Conservation (phyloP, 2,113 vertebrate genomes). For the Clupea harengus region DNA sequence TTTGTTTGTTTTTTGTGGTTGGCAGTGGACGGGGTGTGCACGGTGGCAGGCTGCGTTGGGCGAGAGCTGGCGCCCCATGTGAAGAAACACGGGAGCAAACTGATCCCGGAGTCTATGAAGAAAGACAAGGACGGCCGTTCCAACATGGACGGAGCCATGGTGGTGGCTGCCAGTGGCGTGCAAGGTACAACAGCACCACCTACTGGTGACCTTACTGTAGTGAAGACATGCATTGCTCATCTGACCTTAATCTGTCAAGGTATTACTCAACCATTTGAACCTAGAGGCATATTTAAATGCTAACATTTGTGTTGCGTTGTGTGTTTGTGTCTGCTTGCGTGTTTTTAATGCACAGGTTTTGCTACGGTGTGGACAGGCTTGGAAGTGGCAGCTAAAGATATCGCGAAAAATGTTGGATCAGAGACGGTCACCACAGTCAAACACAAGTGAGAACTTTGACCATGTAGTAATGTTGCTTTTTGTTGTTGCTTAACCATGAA, state of each 20-base stretch:
- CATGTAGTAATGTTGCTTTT: not conserved
- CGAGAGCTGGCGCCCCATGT: constrained; percentile 91
- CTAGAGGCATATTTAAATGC: not conserved
- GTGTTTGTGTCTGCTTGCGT: not conserved
- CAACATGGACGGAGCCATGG: constrained; percentile 89
- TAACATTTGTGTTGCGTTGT: not conserved
- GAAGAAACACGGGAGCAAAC: constrained; percentile 92
- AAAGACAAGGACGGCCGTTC: constrained; percentile 93
- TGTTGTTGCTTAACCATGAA: not conserved
- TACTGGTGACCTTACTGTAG: not conserved
- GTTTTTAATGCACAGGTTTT: constrained; percentile 74
- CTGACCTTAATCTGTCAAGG: not conserved
- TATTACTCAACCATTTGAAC: not conserved
- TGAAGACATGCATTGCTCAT: not conserved
- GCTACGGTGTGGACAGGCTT: constrained; percentile 95
- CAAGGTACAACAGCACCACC: constrained; percentile 76
- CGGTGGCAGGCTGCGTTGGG: constrained; percentile 83
- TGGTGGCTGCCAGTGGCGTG: constrained; percentile 92
- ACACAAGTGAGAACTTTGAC: constrained; percentile 84
- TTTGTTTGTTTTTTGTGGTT: not conserved
- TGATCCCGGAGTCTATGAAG: constrained; percentile 94
- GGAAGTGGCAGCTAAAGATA: constrained; percentile 90
- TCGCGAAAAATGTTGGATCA: constrained; percentile 84
- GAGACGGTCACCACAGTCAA: constrained; percentile 92
- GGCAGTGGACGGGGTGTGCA: constrained; percentile 90